Evolutionary conservation across 2,113 vertebrate genomes (phyloP).

Genomic region (Scartelaos histophorus): DNA sequence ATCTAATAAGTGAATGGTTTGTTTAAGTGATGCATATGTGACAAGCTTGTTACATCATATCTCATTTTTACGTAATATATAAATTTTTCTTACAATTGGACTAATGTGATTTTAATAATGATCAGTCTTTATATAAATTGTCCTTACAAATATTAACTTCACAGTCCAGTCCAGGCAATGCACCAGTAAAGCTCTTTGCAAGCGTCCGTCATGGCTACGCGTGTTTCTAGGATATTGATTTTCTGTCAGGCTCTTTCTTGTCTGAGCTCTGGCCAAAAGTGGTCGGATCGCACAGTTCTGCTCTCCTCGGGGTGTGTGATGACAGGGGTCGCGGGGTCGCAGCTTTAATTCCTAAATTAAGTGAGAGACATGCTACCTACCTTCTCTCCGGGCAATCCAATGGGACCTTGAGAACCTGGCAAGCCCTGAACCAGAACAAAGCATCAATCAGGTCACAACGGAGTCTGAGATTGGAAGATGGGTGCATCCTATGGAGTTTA

Average conservation of each 20-base stretch:
- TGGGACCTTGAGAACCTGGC: conserved; percentile 85
- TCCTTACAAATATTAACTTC: neutral
- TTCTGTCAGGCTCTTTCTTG: conserved; percentile 57
- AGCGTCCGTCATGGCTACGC: conserved; percentile 41
- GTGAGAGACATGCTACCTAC: conserved; percentile 71
- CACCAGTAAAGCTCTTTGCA: conserved; percentile 17
- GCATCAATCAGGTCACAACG: conserved; percentile 46
- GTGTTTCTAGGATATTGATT: conserved; percentile 68
- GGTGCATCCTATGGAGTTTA: neutral
- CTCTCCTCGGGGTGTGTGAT: conserved; percentile 43
- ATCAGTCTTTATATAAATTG: neutral
- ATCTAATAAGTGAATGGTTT: too few species aligned
- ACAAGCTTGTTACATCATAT: neutral
- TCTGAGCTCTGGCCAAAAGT: conserved; percentile 53
- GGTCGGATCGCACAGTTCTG: conserved; percentile 31
- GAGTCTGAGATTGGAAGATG: neutral
- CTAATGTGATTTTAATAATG: neutral
- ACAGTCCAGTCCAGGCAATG: conserved; percentile 2
- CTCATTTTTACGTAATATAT: neutral
- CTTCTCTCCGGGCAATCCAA: conserved; percentile 90
- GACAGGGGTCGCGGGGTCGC: conserved; percentile 58
- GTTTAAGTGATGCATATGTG: neutral
- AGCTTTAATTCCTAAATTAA: conserved; percentile 59
- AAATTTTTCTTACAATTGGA: neutral
- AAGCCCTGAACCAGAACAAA: conserved; percentile 80